A percentile compares a stretch with the other conserved stretches of the same genome.
Evolutionary conservation across 2,888 invertebrate genomes (phyloP).

Genomic region (Drosophila borealis): DNA sequence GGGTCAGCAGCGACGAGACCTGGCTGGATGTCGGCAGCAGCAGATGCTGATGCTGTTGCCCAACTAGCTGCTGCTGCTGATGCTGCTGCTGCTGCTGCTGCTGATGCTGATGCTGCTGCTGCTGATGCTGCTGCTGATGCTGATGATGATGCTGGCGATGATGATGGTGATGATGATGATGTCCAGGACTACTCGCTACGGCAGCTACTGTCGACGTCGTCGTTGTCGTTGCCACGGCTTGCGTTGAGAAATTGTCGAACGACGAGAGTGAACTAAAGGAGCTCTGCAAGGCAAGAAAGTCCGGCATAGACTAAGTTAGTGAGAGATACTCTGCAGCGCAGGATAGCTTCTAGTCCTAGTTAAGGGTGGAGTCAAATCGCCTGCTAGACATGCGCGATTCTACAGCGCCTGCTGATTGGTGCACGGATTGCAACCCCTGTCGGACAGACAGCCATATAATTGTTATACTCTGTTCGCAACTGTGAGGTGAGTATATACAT

Average conservation of each 20-base stretch:
- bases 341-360: conserved; percentile 22
- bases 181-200: conserved; percentile 50
- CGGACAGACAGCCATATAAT: conserved; percentile 14
- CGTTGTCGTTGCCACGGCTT: conserved; percentile 76
- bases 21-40: conserved; percentile 45
- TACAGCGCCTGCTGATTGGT: conserved; percentile 54
- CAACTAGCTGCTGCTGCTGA: conserved; percentile 62
- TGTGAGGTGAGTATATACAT: not conserved
- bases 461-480: not conserved
- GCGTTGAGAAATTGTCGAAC: conserved; percentile 84
- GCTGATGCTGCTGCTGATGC: conserved; percentile 75
- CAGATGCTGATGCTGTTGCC: conserved; percentile 59
- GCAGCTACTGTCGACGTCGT: conserved; percentile 58
- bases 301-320: conserved; percentile 67
- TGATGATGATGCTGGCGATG: conserved; percentile 50
- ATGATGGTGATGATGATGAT: conserved; percentile 71
- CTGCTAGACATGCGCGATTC: conserved; percentile 64
- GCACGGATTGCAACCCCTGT: conserved; percentile 63
- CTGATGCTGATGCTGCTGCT: conserved; percentile 67
- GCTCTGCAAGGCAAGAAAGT: conserved; percentile 82
- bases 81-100: conserved; percentile 74
- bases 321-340: not conserved
- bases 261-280: conserved; percentile 85
- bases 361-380: conserved; percentile 58
- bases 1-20: conserved; percentile 67